phyloP scores from a whole-genome alignment of 1,140 invertebrate genomes.

The Anastrepha obliqua region DNA sequence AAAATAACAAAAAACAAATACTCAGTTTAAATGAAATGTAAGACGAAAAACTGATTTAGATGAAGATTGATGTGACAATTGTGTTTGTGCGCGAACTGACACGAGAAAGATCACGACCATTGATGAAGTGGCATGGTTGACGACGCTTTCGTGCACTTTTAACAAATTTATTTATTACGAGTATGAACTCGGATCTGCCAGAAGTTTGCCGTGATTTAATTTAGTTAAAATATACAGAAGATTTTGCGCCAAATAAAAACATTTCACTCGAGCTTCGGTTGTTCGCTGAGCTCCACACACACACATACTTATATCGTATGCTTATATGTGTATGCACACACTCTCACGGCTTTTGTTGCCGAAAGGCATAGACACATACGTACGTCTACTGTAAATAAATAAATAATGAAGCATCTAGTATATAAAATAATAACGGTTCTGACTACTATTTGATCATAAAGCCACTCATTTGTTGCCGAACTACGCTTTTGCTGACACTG shows the following conservation, averaged over 20 bases:
- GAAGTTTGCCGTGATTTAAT: conserved; percentile 28
- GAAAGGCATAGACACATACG: no score
- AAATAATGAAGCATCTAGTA: background rate
- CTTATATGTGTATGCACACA: no score
- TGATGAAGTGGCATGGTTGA: background rate
- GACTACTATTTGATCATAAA: background rate
- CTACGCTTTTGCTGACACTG: background rate
- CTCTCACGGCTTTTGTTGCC: no score
- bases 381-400: background rate
- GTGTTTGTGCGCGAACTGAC: background rate
- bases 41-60: conserved; percentile 9
- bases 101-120: conserved; percentile 52
- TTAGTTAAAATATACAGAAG: background rate
- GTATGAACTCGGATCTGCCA: background rate
- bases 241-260: no score
- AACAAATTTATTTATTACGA: conserved; percentile 14
- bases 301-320: no score
- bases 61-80: conserved; percentile 48
- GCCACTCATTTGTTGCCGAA: background rate
- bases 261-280: no score
- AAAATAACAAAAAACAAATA: background rate
- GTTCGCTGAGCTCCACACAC: background rate
- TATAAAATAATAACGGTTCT: background rate
- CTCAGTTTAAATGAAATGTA: background rate
- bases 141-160: background rate